Conservation (phyloP, 2,113 vertebrate species). For the Entomyzon cyanotis region DNA sequence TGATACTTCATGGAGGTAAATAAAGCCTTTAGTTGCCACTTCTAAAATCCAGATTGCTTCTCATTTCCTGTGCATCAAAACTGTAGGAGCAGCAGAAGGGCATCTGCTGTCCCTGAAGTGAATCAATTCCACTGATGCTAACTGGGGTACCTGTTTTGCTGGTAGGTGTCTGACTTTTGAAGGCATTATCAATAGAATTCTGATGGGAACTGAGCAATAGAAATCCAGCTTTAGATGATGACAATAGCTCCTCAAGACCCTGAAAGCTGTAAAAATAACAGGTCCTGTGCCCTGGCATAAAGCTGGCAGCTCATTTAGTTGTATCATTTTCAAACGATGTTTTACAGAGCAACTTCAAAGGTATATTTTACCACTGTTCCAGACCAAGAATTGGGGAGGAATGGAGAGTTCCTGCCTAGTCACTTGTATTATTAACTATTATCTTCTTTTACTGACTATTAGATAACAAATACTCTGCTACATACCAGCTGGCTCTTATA, state of each 20-base stretch:
- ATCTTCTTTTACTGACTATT: neutral
- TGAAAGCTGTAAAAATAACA: neutral
- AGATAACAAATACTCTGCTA: neutral
- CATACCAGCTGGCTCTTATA: neutral
- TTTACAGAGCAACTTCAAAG: neutral
- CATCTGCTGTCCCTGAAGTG: neutral
- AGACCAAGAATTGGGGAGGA: neutral
- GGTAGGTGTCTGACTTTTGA: constrained; percentile 4
- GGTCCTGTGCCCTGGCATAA: neutral
- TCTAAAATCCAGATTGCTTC: neutral
- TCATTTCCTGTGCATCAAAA: neutral
- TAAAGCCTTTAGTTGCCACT: neutral
- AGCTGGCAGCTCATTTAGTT: neutral
- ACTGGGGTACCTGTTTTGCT: neutral
- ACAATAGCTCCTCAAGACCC: constrained; percentile 1
- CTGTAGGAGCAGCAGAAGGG: neutral
- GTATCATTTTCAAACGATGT: constrained; percentile 20
- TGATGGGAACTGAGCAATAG: constrained; percentile 5
- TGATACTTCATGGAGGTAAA: neutral
- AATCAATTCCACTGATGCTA: neutral
- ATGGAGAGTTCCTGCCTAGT: neutral
- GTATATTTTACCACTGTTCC: neutral
- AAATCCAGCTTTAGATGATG: constrained; percentile 20
- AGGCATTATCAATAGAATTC: neutral
- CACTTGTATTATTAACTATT: neutral